Conservation (phyloP, 1,140 invertebrate genomes). For the Drosophila rufa region DNA sequence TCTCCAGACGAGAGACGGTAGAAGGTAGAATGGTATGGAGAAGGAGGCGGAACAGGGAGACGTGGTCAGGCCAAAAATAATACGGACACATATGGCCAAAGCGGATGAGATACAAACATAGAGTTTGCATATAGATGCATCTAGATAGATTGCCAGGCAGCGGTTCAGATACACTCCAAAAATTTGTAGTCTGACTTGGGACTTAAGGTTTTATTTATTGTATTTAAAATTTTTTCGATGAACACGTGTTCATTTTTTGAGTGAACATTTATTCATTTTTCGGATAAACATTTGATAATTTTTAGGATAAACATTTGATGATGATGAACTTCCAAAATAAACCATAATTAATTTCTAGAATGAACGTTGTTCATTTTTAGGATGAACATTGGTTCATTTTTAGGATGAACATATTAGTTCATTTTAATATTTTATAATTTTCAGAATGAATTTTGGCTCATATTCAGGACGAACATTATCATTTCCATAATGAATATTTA, state of each 20-base stretch:
- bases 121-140: conserved; percentile 33
- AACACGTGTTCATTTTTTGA: too few species aligned
- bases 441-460: neutral
- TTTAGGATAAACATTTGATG: too few species aligned
- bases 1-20: conserved; percentile 11
- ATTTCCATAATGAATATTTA: neutral
- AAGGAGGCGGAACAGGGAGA: neutral
- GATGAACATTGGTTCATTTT: too few species aligned
- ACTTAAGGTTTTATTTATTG: neutral
- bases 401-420: too few species aligned
- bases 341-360: too few species aligned
- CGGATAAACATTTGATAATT: too few species aligned
- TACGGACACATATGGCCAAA: conserved; percentile 37
- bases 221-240: too few species aligned
- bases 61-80: conserved; percentile 26
- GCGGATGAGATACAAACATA: conserved; percentile 40
- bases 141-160: conserved; percentile 36
- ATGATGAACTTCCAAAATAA: too few species aligned
- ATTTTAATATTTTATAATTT: neutral
- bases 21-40: neutral
- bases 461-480: too few species aligned
- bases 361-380: too few species aligned
- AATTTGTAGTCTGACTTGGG: neutral
- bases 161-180: conserved; percentile 1
- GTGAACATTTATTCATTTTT: too few species aligned